Conservation (phyloP, 1,140 invertebrate genomes). For the Oppia nitens region DNA sequence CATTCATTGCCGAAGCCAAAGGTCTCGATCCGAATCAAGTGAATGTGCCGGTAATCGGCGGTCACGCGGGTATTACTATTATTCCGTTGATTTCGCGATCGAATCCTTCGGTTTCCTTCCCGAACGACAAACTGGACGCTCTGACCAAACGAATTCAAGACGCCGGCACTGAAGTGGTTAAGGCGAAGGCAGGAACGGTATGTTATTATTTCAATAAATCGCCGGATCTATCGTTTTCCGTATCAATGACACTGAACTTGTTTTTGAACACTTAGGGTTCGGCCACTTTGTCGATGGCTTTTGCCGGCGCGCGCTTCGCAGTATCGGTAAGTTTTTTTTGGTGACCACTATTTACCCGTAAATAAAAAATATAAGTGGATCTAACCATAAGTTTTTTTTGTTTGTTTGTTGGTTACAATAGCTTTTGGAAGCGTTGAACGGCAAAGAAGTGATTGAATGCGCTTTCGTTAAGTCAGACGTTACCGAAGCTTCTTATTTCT, state of each 20-base stretch:
- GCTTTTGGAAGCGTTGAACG: conserved; percentile 51
- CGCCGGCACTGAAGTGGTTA: conserved; percentile 96
- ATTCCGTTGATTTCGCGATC: conserved; percentile 87
- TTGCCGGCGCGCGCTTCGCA: conserved; percentile 81
- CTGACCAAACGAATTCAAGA: conserved; percentile 76
- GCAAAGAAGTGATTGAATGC: conserved; percentile 79
- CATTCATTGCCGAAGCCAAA: conserved; percentile 67
- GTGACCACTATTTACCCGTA: neutral
- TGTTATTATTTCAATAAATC: conserved; percentile 21
- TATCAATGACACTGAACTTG: conserved; percentile 1
- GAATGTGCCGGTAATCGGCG: conserved; percentile 85
- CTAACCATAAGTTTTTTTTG: neutral
- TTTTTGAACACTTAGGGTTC: conserved; percentile 45
- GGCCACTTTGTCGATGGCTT: conserved; percentile 98
- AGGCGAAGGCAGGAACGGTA: conserved; percentile 89
- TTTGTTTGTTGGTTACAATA: conserved; percentile 16
- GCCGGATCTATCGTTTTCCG: neutral
- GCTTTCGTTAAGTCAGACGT: conserved; percentile 78
- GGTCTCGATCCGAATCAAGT: conserved; percentile 62
- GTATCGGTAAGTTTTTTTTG: conserved; percentile 41
- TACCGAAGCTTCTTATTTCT: conserved; percentile 80
- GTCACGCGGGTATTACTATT: conserved; percentile 96
- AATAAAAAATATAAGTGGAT: neutral
- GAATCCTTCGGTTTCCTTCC: conserved; percentile 52
- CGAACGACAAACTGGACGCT: conserved; percentile 50